These are phyloP conservation scores for Falco concolor DNA, from an alignment of 2,797 vertebrate species.

Conservation along the genomic window DNA sequence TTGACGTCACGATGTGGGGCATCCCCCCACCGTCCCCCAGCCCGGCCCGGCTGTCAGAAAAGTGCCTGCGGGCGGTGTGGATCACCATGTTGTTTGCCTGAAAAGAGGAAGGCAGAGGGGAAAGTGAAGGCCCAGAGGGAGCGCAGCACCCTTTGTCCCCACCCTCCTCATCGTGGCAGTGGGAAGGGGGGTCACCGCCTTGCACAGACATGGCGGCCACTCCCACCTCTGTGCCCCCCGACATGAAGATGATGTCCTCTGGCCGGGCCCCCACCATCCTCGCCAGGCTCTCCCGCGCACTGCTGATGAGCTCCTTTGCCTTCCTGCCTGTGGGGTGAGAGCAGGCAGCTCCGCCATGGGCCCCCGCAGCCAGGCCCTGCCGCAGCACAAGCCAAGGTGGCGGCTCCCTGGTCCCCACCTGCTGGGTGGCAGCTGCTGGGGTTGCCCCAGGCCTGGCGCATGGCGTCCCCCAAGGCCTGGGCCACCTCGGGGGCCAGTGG, in stretches of 20 bases:
- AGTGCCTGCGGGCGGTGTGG: slow-evolving; percentile 81
- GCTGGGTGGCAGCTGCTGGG: slow-evolving; percentile 87
- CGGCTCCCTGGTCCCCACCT: slow-evolving; percentile 70
- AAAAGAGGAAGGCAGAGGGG: neutral
- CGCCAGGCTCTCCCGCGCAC: slow-evolving; percentile 83
- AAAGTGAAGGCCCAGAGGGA: neutral
- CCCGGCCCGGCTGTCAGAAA: slow-evolving; percentile 45
- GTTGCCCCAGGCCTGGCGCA: slow-evolving; percentile 91
- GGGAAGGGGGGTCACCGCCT: neutral
- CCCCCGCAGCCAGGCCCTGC: too few species aligned
- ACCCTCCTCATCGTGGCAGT: rapidly evolving
- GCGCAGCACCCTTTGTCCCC: rapidly evolving
- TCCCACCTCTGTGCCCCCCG: slow-evolving; percentile 92
- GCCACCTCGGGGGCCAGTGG: slow-evolving; percentile 84
- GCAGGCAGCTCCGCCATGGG: rapidly evolving
- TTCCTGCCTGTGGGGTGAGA: slow-evolving; percentile 70
- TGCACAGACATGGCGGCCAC: rapidly evolving
- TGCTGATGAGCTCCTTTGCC: slow-evolving; percentile 81
- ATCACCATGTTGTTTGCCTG: slow-evolving; percentile 94
- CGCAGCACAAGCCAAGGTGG: rapidly evolving
- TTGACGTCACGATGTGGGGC: slow-evolving; percentile 86
- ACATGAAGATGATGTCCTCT: slow-evolving; percentile 89
- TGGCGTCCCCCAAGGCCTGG: slow-evolving; percentile 77
- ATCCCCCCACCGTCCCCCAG: neutral
- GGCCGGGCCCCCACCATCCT: slow-evolving; percentile 84